A percentile compares a stretch with the other conserved stretches of the same genome.
These are phyloP conservation scores for Odocoileus hemionus DNA, from an alignment of 2,113 vertebrate species.

Conservation along the genomic window DNA sequence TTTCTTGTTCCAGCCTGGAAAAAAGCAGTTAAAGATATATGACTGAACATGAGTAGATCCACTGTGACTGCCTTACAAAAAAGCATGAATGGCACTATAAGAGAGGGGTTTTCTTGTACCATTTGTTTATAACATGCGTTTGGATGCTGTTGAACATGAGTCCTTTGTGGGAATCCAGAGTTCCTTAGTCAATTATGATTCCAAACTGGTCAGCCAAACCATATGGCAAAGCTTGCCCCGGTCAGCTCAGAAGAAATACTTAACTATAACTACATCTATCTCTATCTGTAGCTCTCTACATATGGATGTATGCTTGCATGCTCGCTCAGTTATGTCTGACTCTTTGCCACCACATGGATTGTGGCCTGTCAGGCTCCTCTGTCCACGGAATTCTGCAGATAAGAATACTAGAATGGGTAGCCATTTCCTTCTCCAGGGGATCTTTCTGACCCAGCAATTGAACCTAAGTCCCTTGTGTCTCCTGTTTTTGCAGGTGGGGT, in stretches of 20 bases:
- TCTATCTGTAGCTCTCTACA: neutral
- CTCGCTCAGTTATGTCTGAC: accelerated
- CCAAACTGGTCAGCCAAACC: neutral
- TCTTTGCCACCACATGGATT: neutral
- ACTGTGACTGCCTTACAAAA: neutral
- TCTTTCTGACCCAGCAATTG: neutral
- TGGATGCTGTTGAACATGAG: neutral
- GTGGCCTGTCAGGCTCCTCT: neutral
- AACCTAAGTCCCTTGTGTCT: accelerated
- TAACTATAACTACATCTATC: neutral
- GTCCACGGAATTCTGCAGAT: neutral
- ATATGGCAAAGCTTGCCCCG: neutral
- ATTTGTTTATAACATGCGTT: neutral
- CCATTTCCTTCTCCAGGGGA: neutral
- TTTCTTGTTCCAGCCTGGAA: neutral
- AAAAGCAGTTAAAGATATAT: neutral
- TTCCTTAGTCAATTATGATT: neutral
- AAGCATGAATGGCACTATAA: neutral
- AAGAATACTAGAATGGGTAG: neutral
- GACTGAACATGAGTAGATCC: neutral
- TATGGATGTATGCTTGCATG: neutral
- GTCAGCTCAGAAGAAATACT: neutral
- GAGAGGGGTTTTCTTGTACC: neutral
- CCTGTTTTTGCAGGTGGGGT: neutral
- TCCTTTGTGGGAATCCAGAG: neutral